Base-by-base conservation (phyloP, 2,888 invertebrate genomes). In the Fabriciana adippe region DNA sequence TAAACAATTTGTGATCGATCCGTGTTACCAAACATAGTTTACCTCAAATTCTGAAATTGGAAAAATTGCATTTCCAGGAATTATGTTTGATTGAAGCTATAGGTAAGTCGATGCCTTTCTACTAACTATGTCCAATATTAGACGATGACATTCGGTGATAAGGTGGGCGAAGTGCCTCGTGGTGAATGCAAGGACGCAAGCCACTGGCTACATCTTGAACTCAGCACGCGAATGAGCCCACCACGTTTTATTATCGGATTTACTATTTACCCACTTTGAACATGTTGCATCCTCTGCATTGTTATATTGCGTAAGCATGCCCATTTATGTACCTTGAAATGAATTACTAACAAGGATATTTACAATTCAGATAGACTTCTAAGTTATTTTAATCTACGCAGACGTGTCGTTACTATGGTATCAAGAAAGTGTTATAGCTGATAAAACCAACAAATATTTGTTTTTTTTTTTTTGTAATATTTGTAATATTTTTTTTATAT, bases 131-230 rank as follows among this genome's bases (percentile, higher is more conserved):
- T 83, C 80, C 78, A 76, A 75, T 75, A 78, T 83, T 83, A 85
- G 83, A 83, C 79, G 87, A 89, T 89, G 86, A 86, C 83, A 88
- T 89, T 89, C 80, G 80, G 77, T 87, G 89, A 90, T 91, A 89
- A 89, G 85, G 81, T 84, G 81, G 80, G 80, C 79, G 80, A 82
- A 74, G 75, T 78, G 79, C 81, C 82, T 82, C 76, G 76, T 80
- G 81, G 88, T 89, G 90, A 90, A 91, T 75, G 91, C 90, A 91
- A 92, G 91, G 92, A 90, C 91, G 83, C 78, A 74, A 76, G 60
- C 75, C 74, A 77, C 78, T 75, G 80, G 80, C 77, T 77, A 76
- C 77, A 74, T 76, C 72, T 73, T 73, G 75, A 71, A 75, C 71
- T 70, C 72, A 70, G 69, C 74, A 73, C 74, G 74, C 75, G 71